phyloP scores from a whole-genome alignment of 2,888 invertebrate species.

The Arenicola marina region DNA sequence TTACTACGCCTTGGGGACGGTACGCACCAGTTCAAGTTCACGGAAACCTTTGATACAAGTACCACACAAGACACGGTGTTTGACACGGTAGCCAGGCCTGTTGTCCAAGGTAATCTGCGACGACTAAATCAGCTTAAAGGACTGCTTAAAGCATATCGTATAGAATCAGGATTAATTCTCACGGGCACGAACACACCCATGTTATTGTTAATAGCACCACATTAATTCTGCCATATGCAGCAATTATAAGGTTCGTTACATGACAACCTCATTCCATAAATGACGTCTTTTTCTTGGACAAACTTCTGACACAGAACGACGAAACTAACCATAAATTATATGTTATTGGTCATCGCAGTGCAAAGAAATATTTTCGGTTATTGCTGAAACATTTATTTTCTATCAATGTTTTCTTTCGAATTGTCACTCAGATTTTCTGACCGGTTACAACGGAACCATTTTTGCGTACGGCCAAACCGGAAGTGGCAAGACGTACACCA shows the following conservation, averaged over 20 bases:
- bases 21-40: slow-evolving; percentile 22
- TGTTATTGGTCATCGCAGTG: too few relatives aligned
- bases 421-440: slow-evolving; percentile 43
- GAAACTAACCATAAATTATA: background rate
- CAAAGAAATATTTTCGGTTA: background rate
- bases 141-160: too few relatives aligned
- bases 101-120: background rate
- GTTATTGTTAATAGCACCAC: too few relatives aligned
- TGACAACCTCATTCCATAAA: too few relatives aligned
- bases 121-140: too few relatives aligned
- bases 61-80: background rate
- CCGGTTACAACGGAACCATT: slow-evolving; percentile 58
- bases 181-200: too few relatives aligned
- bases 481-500: slow-evolving; percentile 56
- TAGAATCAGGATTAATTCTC: too few relatives aligned
- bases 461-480: slow-evolving; percentile 61
- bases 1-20: slow-evolving; percentile 35
- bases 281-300: background rate
- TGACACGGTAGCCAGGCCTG: background rate
- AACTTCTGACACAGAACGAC: background rate
- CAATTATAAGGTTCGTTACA: too few relatives aligned
- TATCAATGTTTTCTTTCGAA: background rate
- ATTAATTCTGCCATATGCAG: too few relatives aligned
- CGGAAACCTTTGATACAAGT: background rate
- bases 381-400: background rate